Percentiles rank a stretch among this genome's conserved stretches.
phyloP scores from a whole-genome alignment of 2,888 invertebrate genomes.

The Meiosimyza decipiens region DNA sequence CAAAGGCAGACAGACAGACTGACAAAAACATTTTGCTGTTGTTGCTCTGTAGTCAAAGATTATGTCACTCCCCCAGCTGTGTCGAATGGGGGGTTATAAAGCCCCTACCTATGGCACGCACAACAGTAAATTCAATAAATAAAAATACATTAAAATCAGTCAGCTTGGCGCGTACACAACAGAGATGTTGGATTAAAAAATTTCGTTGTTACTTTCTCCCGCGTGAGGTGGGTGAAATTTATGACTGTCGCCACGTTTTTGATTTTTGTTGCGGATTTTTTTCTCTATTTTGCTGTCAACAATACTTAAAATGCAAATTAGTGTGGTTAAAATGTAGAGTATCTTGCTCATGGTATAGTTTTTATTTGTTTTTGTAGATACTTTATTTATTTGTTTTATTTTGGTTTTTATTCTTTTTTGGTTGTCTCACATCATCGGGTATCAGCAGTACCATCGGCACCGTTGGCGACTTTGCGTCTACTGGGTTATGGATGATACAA shows the following conservation, averaged over 20 bases:
- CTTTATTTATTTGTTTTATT: neutral
- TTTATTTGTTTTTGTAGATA: neutral
- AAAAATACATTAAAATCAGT: constrained; percentile 8
- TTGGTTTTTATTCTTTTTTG: neutral
- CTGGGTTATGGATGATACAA: neutral
- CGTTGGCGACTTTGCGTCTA: constrained; percentile 2
- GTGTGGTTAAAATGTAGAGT: neutral
- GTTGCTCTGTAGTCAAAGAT: neutral
- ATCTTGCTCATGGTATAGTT: neutral
- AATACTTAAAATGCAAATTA: constrained; percentile 25
- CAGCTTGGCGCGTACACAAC: neutral
- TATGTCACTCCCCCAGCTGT: neutral
- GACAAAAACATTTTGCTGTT: neutral
- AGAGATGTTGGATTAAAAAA: neutral
- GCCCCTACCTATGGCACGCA: neutral
- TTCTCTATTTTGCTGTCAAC: neutral
- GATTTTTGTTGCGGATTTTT: neutral
- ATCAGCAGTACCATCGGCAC: neutral
- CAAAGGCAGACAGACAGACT: neutral
- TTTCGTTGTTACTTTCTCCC: neutral
- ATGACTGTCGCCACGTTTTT: constrained; percentile 14
- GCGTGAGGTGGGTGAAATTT: neutral
- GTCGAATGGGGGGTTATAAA: neutral
- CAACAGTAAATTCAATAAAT: constrained; percentile 1
- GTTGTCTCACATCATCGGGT: neutral